These are phyloP conservation scores for Callocephalon fimbriatum DNA, from an alignment of 2,113 vertebrate species.

Conservation along the genomic window DNA sequence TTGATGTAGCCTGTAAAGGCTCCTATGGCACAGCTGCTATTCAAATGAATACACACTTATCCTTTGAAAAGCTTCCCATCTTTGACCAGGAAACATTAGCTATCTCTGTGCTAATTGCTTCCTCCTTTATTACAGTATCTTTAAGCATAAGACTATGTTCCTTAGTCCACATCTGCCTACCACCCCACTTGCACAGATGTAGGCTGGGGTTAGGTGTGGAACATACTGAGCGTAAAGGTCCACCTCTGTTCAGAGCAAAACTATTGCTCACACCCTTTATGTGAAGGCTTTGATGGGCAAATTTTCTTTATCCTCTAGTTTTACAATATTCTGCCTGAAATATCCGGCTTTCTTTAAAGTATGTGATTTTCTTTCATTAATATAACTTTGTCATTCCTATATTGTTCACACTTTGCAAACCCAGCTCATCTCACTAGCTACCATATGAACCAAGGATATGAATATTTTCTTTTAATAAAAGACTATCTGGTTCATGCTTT, in stretches of 20 bases:
- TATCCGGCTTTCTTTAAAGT: not conserved
- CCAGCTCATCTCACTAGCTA: not conserved
- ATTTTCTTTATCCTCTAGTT: not conserved
- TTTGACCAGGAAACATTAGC: not conserved
- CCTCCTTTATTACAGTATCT: not conserved
- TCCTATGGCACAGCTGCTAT: accelerated
- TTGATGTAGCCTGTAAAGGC: not conserved
- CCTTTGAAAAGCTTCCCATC: not conserved
- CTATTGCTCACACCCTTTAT: not conserved
- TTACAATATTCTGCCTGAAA: not conserved
- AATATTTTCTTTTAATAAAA: not conserved
- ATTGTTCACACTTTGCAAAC: not conserved
- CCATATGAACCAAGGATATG: not conserved
- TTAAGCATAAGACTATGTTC: not conserved
- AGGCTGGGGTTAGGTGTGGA: not conserved
- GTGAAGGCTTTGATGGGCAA: not conserved
- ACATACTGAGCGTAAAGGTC: not conserved
- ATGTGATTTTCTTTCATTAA: not conserved
- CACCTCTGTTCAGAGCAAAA: not conserved
- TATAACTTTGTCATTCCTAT: not conserved
- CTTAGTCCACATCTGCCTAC: not conserved
- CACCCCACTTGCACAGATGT: not conserved
- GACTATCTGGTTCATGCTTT: not conserved
- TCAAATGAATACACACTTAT: not conserved
- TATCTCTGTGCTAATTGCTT: not conserved